Evolutionary conservation across 2,797 vertebrate species (phyloP), one percentile per base, ranked within the genome.

Genomic region (Carcharodon carcharias): DNA sequence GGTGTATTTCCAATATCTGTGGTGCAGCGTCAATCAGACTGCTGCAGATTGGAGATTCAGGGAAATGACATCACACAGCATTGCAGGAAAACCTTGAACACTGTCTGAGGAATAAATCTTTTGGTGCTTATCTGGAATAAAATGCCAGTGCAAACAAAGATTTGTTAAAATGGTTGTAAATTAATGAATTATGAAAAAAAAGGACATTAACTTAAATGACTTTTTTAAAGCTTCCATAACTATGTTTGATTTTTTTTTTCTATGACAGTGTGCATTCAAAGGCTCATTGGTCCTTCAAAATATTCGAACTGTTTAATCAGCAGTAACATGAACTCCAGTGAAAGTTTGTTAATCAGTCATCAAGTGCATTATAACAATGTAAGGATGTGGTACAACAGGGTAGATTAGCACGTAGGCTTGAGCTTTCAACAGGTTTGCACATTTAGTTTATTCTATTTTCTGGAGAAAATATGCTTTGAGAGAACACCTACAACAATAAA

Each of bases 1-100:
- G 91, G 63, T 93, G n/a, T 65, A 93, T 67, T 45, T 93, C 61
- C 45, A 93, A 45, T 67, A 45, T 65, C 63, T 93, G 8, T 26
- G 40, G 40, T 93, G 61, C 63, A 65, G 40, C 63, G 61, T 67
- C 40, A 93, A 18, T 45, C n/a, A 26, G 61, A 67, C 61, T 93
- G 7, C 14, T 45, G 91, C n/a, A 93, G n/a, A 45, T 93, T 93
- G n/a, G 91, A 92, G 89, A 65, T 67, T 93, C 61, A 45, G 91
- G 23, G 91, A 93, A 45, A 93, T 93, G 9, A 67, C 91, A 93
- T 93, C 61, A 93, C 40, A 11, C 61, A 67, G 61, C 21, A 93
- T 93, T 93, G 91, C 91, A 65, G 91, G n/a, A 93, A 67, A 93
- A 93, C 61, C 91, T 93, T 93, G 91, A n/a, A 45, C 91, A 40